Evolutionary conservation across 1,140 invertebrate species (phyloP), one percentile per base, ranked within the genome.

Genomic region (Pseudomyrmex pallidus): DNA sequence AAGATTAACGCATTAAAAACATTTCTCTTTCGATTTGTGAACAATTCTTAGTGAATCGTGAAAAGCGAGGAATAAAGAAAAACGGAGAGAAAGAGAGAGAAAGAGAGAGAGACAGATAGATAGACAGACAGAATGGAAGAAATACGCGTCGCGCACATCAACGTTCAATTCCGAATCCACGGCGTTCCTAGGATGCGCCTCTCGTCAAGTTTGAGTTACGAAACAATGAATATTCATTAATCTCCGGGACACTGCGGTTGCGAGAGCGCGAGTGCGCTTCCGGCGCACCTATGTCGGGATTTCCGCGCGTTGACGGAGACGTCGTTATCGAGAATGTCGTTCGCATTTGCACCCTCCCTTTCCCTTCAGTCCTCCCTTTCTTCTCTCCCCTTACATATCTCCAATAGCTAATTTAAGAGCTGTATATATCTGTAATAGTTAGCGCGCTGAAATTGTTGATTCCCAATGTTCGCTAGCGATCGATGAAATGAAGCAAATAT

Each of bases 151-250:
- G 86, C 73, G 35, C 5, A 35, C 35, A 35, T 35, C 35, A 35
- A 35, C 35, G 35, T 35, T 35, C 35, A 35, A 84, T 87, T 74
- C 54, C 73, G 74, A 56, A 78, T 50, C 20, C 15, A 44, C 52
- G 68, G 70, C 52, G 74, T 54, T 35, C 48, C 80, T 17, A 70
- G 68, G 72, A 78, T 57, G 66, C 46, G 85, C 82, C 62, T 77
- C 90, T 93, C 91, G 91, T 93, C 92, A 92, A 93, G 89, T 91
- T 90, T 91, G 87, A 90, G 83, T 90, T 90, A 91, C 88, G 84
- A 88, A 88, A 91, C 88, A 91, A 93, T 93, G 92, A 93, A 93
- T 94, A 93, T 93, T 93, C 91, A 93, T 93, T 92, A 91, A 92
- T 92, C 85, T 89, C 67, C 86, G 83, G 89, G 90, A 86, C 85